phyloP scores from a whole-genome alignment of 2,888 invertebrate genomes.

The Drosophila helvetica region DNA sequence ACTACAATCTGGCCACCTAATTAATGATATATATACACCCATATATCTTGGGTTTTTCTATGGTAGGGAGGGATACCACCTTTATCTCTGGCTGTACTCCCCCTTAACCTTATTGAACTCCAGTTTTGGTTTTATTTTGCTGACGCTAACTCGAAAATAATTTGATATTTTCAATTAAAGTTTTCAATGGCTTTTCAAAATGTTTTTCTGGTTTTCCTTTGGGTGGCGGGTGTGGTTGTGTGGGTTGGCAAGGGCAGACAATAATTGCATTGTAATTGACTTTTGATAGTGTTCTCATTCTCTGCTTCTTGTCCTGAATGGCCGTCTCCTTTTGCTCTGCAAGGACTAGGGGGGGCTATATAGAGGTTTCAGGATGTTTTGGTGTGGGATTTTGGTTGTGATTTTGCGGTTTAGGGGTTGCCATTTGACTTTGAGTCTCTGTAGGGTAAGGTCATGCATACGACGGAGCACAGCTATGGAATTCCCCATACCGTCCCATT shows the following conservation, averaged over 20 bases:
- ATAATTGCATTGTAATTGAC: constrained; percentile 60
- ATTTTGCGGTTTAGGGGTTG: constrained; percentile 28
- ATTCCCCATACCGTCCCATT: neutral
- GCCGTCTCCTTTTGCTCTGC: neutral
- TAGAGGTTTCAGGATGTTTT: neutral
- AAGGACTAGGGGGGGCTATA: neutral
- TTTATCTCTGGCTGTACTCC: neutral
- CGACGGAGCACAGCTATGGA: neutral
- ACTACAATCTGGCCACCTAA: constrained; percentile 45
- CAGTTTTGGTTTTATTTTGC: constrained; percentile 59
- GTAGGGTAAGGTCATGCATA: constrained; percentile 21
- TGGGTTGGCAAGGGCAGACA: constrained; percentile 12
- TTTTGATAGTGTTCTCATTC: constrained; percentile 51
- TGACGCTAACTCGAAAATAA: constrained; percentile 80
- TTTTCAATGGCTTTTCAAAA: constrained; percentile 58
- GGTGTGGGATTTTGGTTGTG: neutral
- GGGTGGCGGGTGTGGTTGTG: neutral
- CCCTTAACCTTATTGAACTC: constrained; percentile 33
- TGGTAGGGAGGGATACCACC: neutral
- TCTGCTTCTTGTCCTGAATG: constrained; percentile 5
- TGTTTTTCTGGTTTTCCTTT: constrained; percentile 22
- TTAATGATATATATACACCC: constrained; percentile 47
- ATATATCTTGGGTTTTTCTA: constrained; percentile 10
- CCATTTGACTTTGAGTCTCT: constrained; percentile 23
- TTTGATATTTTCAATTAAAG: constrained; percentile 80